Conservation (phyloP, 2,797 vertebrate species). For the Cirrhinus molitorella region DNA sequence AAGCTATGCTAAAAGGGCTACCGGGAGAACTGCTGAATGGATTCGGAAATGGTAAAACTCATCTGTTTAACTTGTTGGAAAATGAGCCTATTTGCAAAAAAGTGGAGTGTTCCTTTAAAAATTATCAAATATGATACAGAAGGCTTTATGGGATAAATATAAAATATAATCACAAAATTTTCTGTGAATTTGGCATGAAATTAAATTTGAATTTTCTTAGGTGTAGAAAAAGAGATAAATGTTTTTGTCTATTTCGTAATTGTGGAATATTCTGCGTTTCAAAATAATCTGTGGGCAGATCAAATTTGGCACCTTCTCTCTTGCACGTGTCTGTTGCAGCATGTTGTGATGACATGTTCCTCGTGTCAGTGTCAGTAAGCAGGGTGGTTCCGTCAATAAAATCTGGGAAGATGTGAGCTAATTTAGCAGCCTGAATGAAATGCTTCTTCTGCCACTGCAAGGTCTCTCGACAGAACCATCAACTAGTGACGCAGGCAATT, state of each 20-base stretch:
- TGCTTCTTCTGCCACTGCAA: slow-evolving; percentile 72
- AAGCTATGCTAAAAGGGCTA: too few species aligned
- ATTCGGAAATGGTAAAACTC: too few species aligned
- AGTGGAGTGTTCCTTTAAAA: too few species aligned
- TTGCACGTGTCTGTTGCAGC: slow-evolving; percentile 42
- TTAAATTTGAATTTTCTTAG: not conserved
- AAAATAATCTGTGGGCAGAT: slow-evolving; percentile 30
- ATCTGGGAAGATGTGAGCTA: slow-evolving; percentile 69
- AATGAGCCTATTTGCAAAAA: too few species aligned
- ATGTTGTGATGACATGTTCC: slow-evolving; percentile 48
- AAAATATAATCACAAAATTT: not conserved
- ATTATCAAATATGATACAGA: not conserved
- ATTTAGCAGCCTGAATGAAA: slow-evolving; percentile 61
- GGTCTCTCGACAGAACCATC: slow-evolving; percentile 76
- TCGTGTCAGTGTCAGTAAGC: slow-evolving; percentile 55
- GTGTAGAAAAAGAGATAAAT: not conserved
- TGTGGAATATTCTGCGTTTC: slow-evolving; percentile 29
- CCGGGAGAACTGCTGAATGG: too few species aligned
- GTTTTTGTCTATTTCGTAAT: slow-evolving; percentile 26
- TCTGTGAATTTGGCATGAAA: not conserved
- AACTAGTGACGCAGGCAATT: slow-evolving; percentile 79
- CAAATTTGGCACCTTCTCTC: slow-evolving; percentile 8
- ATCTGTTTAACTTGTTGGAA: too few species aligned
- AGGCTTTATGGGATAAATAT: not conserved
- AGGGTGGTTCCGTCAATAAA: slow-evolving; percentile 38